Evolutionary conservation across 2,888 invertebrate genomes (phyloP).

Genomic region (Linyphia triangularis): DNA sequence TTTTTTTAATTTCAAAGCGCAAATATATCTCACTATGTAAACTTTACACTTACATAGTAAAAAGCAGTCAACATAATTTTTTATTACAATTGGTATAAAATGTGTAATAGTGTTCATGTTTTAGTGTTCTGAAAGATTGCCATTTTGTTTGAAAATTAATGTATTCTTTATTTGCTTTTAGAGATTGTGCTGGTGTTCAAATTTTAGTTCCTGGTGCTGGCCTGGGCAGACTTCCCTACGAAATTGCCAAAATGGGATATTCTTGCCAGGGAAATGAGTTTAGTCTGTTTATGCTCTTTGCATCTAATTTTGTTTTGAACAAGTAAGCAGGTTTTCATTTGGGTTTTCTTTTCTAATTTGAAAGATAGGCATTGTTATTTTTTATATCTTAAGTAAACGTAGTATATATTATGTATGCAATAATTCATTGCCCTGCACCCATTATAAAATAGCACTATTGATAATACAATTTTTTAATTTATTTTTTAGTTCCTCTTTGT

Average conservation of each 20-base stretch:
- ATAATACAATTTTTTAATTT: too few species aligned
- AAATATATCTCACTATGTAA: too few species aligned
- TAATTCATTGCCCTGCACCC: too few species aligned
- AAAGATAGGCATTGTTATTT: too few species aligned
- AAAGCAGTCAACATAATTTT: background rate
- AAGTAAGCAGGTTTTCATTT: too few species aligned
- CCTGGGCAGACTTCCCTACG: conserved; percentile 94
- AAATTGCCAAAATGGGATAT: conserved; percentile 93
- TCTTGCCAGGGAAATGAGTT: conserved; percentile 98
- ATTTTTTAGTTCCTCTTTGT: too few species aligned
- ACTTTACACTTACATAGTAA: too few species aligned
- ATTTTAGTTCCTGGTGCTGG: conserved; percentile 98
- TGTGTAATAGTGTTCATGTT: background rate
- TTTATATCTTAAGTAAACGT: too few species aligned
- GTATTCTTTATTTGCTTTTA: conserved; percentile 78
- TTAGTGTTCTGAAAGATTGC: background rate
- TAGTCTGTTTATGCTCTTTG: conserved; percentile 97
- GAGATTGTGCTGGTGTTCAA: conserved; percentile 82
- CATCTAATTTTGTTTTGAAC: conserved; percentile 97
- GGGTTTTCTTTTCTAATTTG: too few species aligned
- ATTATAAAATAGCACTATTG: too few species aligned
- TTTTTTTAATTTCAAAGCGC: too few species aligned
- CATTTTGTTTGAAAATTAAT: background rate
- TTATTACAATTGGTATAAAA: background rate
- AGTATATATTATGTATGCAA: too few species aligned